Conservation (phyloP, 2,113 vertebrate species). For the Mixornis gularis region DNA sequence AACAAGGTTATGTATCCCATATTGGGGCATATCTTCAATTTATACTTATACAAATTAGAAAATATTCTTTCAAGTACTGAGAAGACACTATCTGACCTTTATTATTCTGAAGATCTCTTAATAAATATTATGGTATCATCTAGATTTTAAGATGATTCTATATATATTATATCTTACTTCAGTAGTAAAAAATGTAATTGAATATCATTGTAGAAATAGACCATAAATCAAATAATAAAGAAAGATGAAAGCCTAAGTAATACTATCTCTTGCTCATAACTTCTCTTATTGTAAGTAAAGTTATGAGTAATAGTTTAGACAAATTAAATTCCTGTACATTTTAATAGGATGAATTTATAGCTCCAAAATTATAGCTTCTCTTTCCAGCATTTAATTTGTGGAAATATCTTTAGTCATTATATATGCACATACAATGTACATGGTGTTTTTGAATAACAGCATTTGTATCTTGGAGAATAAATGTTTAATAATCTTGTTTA, state of each 20-base stretch:
- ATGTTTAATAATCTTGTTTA: background rate
- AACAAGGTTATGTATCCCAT: background rate
- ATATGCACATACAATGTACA: background rate
- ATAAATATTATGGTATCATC: background rate
- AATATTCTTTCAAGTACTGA: background rate
- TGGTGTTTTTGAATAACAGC: background rate
- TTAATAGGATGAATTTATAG: conserved; percentile 14
- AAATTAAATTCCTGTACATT: conserved; percentile 18
- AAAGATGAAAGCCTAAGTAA: conserved; percentile 15
- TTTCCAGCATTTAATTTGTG: background rate
- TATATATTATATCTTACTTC: background rate
- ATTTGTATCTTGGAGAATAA: background rate
- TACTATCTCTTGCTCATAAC: background rate
- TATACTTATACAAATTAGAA: background rate
- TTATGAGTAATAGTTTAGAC: conserved; percentile 11
- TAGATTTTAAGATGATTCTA: background rate
- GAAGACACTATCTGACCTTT: background rate
- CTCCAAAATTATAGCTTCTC: background rate
- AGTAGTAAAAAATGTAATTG: background rate
- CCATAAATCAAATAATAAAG: conserved; percentile 1
- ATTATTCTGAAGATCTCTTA: background rate
- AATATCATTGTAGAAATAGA: background rate
- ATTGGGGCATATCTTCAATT: background rate
- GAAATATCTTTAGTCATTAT: background rate
- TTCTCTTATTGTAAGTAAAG: background rate